Conservation (phyloP, 2,797 vertebrate species). For the Siniperca obscura region DNA sequence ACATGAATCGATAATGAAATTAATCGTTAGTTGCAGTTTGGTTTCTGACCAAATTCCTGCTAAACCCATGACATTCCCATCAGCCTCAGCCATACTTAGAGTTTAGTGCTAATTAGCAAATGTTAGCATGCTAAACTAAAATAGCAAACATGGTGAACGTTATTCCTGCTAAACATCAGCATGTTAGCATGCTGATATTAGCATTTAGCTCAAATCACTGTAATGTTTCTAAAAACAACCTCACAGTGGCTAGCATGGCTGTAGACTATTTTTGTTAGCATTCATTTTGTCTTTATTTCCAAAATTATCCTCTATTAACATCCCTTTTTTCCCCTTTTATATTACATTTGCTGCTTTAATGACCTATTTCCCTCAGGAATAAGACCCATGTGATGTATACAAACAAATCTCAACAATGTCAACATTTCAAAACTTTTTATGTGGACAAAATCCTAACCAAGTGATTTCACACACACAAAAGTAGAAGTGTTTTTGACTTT, state of each 20-base stretch:
- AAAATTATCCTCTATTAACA: too few relatives aligned
- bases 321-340: not conserved
- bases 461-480: not conserved
- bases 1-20: not conserved
- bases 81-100: too few relatives aligned
- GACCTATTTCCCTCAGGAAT: not conserved
- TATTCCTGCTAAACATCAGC: too few relatives aligned
- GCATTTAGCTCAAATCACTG: not conserved
- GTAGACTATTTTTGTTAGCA: not conserved
- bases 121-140: not conserved
- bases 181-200: not conserved
- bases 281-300: too few relatives aligned
- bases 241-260: not conserved
- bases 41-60: too few relatives aligned
- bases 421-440: not conserved
- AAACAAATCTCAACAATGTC: not conserved
- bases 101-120: not conserved
- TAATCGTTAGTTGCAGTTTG: not conserved
- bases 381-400: not conserved
- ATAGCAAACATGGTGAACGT: not conserved
- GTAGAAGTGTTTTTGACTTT: not conserved
- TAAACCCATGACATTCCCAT: not conserved
- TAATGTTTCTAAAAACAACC: not conserved
- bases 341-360: not conserved
- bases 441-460: not conserved